Evolutionary conservation across 2,113 vertebrate genomes (phyloP).

Genomic region (Gymnarchus niloticus): DNA sequence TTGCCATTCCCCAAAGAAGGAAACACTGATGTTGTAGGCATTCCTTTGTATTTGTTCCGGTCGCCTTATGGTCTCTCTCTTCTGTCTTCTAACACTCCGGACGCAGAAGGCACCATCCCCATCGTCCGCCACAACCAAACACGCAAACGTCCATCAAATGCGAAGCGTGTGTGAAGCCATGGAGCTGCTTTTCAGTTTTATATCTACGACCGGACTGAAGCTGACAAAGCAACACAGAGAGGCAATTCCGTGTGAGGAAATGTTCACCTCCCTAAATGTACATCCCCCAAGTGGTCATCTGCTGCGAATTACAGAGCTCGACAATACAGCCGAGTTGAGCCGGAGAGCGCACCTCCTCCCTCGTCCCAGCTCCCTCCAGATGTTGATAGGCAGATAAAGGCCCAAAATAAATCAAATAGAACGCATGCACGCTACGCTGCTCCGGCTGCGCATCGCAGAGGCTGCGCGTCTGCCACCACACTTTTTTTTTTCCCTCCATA

Average conservation of each 20-base stretch:
- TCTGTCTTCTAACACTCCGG: slow-evolving; percentile 45
- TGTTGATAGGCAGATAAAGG: slow-evolving; percentile 37
- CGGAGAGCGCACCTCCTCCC: slow-evolving; percentile 43
- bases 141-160: background rate
- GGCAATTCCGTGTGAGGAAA: slow-evolving; percentile 40
- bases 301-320: slow-evolving; percentile 58
- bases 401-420: background rate
- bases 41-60: slow-evolving; percentile 32
- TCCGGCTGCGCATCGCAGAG: slow-evolving; percentile 25
- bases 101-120: background rate
- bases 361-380: slow-evolving; percentile 43
- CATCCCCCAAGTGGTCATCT: slow-evolving; percentile 66
- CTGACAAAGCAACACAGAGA: slow-evolving; percentile 26
- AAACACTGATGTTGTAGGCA: slow-evolving; percentile 22
- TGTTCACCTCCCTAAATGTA: slow-evolving; percentile 43
- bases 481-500: background rate
- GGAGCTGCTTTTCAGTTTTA: background rate
- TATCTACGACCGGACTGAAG: slow-evolving; percentile 12
- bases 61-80: background rate
- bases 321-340: slow-evolving; percentile 32
- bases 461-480: background rate
- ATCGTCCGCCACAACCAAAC: background rate
- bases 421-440: background rate
- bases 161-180: slow-evolving; percentile 12
- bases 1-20: slow-evolving; percentile 55